Base-by-base conservation (phyloP, 2,113 vertebrate species). In the Pao palembangensis region DNA sequence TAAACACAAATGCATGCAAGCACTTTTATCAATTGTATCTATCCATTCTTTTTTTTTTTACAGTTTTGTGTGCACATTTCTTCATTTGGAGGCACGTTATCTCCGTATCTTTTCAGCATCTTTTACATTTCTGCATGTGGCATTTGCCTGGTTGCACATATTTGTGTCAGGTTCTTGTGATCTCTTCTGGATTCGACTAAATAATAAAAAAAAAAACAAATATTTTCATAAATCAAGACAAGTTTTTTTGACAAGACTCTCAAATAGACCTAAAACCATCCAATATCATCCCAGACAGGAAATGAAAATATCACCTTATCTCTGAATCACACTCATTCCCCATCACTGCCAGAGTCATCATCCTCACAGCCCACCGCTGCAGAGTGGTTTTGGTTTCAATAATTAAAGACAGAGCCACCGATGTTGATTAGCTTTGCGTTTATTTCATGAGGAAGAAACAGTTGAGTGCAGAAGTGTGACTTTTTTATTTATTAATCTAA, bases 341-440 rank as follows among this genome's bases (percentile, higher is more conserved):
- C 51, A 66, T 57, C 71, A 31, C 17, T 48, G 56, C 31, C 62
- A 73, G 49, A 63, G 53, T 52, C 34, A 55, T 43, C 65, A 68
- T 15, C 67, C 55, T 73, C 62, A 77, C 76, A 65, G 54, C 68
- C 63, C 61, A 64, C 54, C 69, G 79, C 61, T 73, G 54, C 79
- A 64, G 38, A 81, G 61, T 68, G 82, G 83, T 87, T 86, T 87
- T 76, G 79, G 70, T 80, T 87, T 90, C 80, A 91, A 90, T 89
- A 79, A 88, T 90, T 89, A 81, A 91, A 77, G 54, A 54, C 56
- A 49, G 73, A 82, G 61, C 65, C 66, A 75, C 67, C 85, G 82
- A 80, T 86, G 86, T 83, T 88, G 88, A 90, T 91, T 87, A 86
- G 72, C 69, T 78, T 79, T 81, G 64, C 83, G 69, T 75, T 70